phyloP scores from a whole-genome alignment of 2,797 vertebrate species.

The Myotis pilosus region DNA sequence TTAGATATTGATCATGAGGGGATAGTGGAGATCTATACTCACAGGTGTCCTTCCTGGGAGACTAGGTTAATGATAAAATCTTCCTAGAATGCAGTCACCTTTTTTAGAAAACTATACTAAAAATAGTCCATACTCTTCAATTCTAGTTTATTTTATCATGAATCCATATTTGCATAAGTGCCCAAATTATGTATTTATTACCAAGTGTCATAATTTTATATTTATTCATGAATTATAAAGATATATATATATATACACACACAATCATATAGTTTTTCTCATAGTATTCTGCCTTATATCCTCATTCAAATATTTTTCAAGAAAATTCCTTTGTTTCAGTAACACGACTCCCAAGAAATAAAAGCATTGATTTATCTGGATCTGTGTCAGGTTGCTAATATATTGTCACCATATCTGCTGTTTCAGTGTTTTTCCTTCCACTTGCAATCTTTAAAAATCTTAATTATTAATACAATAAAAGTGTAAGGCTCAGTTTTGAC shows the following conservation, averaged over 20 bases:
- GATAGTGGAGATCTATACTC: not conserved
- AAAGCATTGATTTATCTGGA: not conserved
- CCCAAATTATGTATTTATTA: not conserved
- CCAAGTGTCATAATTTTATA: not conserved
- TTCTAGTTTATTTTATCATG: slow-evolving; percentile 3
- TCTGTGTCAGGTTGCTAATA: not conserved
- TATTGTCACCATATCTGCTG: not conserved
- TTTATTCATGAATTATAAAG: slow-evolving; percentile 14
- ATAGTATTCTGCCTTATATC: not conserved
- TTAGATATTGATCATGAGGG: not conserved
- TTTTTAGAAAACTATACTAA: not conserved
- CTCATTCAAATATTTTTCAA: not conserved
- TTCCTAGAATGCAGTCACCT: not conserved
- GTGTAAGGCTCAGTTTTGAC: not conserved
- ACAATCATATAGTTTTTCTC: not conserved
- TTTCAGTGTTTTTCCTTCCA: not conserved
- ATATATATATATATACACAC: no score
- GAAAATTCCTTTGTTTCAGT: slow-evolving; percentile 5
- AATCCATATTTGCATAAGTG: not conserved
- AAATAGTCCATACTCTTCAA: not conserved
- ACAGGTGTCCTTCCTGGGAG: not conserved
- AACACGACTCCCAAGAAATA: not conserved
- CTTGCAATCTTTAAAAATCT: not conserved
- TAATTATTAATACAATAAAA: not conserved
- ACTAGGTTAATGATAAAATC: not conserved